Evolutionary conservation across 2,888 invertebrate genomes (phyloP), one percentile per base, ranked within the genome.

Genomic region (Eupithecia exiguata): DNA sequence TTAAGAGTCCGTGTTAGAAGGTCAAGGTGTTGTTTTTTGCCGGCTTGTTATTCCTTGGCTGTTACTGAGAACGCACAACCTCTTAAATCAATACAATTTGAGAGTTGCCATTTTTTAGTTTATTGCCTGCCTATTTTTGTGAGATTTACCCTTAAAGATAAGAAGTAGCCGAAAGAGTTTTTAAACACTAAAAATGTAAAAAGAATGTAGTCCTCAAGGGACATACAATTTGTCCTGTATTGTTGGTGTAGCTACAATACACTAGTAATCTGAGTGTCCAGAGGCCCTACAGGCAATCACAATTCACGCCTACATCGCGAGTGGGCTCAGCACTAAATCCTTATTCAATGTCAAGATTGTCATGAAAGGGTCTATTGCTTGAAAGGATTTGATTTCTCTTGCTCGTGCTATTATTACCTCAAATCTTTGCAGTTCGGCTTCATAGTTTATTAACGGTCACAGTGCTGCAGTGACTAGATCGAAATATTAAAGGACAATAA

Each of bases 1-100:
- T 83, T 80, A 79, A 53, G 74, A 70, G 70, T 80, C 65, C 65
- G 74, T 62, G 49, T 72, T 72, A 65, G 74, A 80, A 77, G 80
- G 77, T 77, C 77, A 76, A 68, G 75, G 71, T 61, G 68, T 66
- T 35, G n/a, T 70, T 61, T 30, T 46, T 70, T 30, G 62, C 38
- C n/a, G n/a, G 36, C 36, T 62, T 70, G 25, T 62, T 62, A 63
- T 74, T 74, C 18, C 4, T 67, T 25, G 10, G 25, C 12, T 9
- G 35, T 62, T 35, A 61, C 58, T 61, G 30, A 61, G 30, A 14
- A 25, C 14, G 30, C 2, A 7, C 16, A 30, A 5, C 14, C 30
- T 61, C 35, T 16, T 61, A 35, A 18, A 65, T 36, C n/a, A 36
- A 36, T 65, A 35, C 18, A 21, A 38, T 65, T 65, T 38, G 7